phyloP scores from a whole-genome alignment of 2,797 vertebrate species.

The Aeoliscus strigatus region DNA sequence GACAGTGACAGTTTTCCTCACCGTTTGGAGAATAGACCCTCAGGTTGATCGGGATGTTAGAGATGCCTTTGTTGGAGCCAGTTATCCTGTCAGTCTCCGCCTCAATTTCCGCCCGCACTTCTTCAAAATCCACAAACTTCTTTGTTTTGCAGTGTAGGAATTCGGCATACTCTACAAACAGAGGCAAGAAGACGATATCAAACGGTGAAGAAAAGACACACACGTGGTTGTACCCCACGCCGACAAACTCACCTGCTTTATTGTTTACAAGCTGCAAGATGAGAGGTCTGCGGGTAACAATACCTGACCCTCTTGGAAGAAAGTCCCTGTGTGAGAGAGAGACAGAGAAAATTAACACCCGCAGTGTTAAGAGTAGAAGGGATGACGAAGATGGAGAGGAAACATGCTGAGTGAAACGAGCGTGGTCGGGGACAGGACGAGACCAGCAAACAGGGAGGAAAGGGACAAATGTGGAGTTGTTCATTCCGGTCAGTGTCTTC shows the following conservation, averaged over 20 bases:
- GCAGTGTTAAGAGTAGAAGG: not conserved
- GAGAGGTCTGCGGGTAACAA: conserved; percentile 93
- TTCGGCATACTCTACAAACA: conserved; percentile 87
- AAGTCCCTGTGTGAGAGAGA: conserved; percentile 81
- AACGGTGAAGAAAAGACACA: conserved; percentile 36
- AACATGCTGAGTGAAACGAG: conserved; percentile 1
- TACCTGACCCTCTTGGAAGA: conserved; percentile 94
- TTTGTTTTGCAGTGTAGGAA: conserved; percentile 96
- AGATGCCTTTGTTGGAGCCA: conserved; percentile 96
- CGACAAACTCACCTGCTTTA: conserved; percentile 82
- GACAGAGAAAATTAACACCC: conserved; percentile 23
- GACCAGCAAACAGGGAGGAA: not conserved
- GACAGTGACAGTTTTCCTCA: conserved; percentile 51
- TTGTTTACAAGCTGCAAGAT: conserved; percentile 96
- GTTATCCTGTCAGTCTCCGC: conserved; percentile 91
- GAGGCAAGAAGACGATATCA: conserved; percentile 20
- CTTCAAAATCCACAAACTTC: conserved; percentile 96
- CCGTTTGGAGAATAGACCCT: conserved; percentile 91
- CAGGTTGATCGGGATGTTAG: conserved; percentile 90
- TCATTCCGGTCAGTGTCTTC: conserved; percentile 31
- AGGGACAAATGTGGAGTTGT: conserved; percentile 23
- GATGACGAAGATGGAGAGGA: conserved; percentile 5
- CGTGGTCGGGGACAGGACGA: not conserved
- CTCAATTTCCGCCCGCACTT: conserved; percentile 92
- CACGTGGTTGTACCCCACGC: conserved; percentile 6